A percentile compares a stretch with the other conserved stretches of the same genome.
These are phyloP conservation scores for Phyllotreta cruciferae DNA, from an alignment of 2,888 invertebrate species.

Conservation along the genomic window DNA sequence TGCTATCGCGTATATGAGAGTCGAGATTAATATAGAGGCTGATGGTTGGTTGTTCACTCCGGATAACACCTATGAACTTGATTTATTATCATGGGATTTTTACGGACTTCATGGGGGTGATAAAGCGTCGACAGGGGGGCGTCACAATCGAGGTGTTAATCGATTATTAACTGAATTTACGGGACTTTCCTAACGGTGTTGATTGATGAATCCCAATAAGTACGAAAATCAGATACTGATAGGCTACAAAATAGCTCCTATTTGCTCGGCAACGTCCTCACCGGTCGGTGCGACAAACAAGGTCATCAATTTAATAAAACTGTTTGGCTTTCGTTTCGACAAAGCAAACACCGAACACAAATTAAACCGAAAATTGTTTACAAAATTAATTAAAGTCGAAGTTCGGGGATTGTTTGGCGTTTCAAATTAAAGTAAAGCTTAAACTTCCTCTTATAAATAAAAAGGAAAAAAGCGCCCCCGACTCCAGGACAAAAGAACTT, in stretches of 20 bases:
- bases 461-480: conserved; percentile 2
- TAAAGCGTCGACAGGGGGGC: too few species aligned
- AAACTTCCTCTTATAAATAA: conserved; percentile 15
- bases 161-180: too few species aligned
- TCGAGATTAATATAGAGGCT: too few species aligned
- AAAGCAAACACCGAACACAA: conserved; percentile 15
- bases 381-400: conserved; percentile 22
- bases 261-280: neutral
- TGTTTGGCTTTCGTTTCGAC: conserved; percentile 16
- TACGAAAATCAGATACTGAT: too few species aligned
- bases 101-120: too few species aligned
- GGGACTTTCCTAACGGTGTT: too few species aligned
- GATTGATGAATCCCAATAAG: too few species aligned
- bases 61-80: too few species aligned
- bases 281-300: conserved; percentile 2
- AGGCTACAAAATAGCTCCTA: neutral
- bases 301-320: conserved; percentile 15
- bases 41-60: too few species aligned
- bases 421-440: conserved; percentile 19
- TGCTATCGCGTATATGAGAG: too few species aligned
- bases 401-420: conserved; percentile 13
- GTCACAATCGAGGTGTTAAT: too few species aligned
- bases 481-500: conserved; percentile 7
- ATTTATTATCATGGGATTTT: too few species aligned
- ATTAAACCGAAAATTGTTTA: conserved; percentile 23